Base-by-base conservation (phyloP, 37 sponge, comb jelly and placozoan genomes). In the Axinella damicornis region DNA sequence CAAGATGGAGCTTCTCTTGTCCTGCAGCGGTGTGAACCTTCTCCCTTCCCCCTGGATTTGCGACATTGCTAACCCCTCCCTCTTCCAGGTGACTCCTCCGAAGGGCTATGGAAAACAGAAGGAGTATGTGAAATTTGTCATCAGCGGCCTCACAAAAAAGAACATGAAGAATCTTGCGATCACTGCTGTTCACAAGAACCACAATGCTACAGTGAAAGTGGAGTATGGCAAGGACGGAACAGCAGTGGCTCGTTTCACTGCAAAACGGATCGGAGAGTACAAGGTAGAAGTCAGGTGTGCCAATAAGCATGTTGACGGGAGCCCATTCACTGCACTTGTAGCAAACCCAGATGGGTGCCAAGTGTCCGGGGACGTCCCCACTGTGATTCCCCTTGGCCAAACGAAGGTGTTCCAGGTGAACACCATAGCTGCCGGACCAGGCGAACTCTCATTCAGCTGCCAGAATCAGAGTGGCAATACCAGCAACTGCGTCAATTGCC, bases 221-320 rank as follows among this genome's bases (percentile, higher is more conserved):
- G 88, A 79, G 28, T 58, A 34, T 60, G 80, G 27, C 2, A 2
- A 61, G 15, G 88, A 90, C 0, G 76, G 85, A 13, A 53, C 58
- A 33, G 82, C 79, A 0, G 60, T 86, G 4, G 83, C 79, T 46
- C 86, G 68, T 13, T 95, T 90, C 74, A 84, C 78, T 21, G 90
- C 95, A 33, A 92, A 92, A 19, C 73, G 80, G 55, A 60, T 89
- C 68, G 95, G 95, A 52, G 83, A 88, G 54, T 92, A 95, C 65
- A 74, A 24, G 0, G 82, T 88, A 15, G 82, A 89, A 22, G 90
- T 93, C 11, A 76, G 38, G n/a, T 83, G 57, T 70, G 90, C 73
- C 14, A 87, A 72, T 1, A 53, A 83, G 12, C 88, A 88, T 27
- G 76, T 95, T 21, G 40, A 34, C 9, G 93, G 90, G 25, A 88